These are phyloP conservation scores for Coryphaenoides rupestris DNA, from an alignment of 2,113 vertebrate species.

Conservation along the genomic window DNA sequence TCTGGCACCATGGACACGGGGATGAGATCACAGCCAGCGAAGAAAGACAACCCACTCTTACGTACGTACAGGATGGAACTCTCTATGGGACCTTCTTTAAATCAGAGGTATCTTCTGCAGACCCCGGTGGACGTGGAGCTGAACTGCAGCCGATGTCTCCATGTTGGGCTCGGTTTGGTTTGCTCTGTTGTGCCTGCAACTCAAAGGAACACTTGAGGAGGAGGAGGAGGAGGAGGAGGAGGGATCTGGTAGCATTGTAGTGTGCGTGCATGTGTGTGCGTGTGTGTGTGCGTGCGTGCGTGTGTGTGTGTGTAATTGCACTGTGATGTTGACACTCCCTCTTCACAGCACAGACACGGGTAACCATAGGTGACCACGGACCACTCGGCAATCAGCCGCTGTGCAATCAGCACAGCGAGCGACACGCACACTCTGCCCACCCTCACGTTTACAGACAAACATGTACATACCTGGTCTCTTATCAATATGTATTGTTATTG, in stretches of 20 bases:
- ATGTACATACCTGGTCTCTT: conserved; percentile 73
- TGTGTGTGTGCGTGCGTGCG: conserved; percentile 38
- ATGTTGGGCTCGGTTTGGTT: conserved; percentile 39
- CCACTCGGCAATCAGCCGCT: conserved; percentile 75
- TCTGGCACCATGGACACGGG: too few relatives aligned
- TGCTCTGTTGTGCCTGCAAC: conserved; percentile 27
- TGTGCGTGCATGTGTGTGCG: conserved; percentile 26
- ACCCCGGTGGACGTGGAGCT: conserved; percentile 8
- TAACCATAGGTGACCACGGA: conserved; percentile 63
- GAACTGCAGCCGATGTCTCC: conserved; percentile 40
- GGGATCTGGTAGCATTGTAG: conserved; percentile 42
- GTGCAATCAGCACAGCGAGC: conserved; percentile 65
- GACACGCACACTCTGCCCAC: conserved; percentile 52
- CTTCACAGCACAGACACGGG: conserved; percentile 54
- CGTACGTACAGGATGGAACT: too few relatives aligned
- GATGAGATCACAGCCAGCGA: too few relatives aligned
- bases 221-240: conserved; percentile 8
- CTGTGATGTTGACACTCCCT: conserved; percentile 48
- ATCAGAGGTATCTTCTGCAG: too few relatives aligned
- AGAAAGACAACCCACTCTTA: too few relatives aligned
- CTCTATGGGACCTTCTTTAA: too few relatives aligned
- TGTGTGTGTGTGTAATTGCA: conserved; percentile 45
- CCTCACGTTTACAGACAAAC: conserved; percentile 65
- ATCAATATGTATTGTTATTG: conserved; percentile 71
- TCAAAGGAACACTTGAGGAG: neutral